Evolutionary conservation across 2,113 vertebrate genomes (phyloP), one percentile per base, ranked within the genome.

Genomic region (Thinocorus orbignyianus): DNA sequence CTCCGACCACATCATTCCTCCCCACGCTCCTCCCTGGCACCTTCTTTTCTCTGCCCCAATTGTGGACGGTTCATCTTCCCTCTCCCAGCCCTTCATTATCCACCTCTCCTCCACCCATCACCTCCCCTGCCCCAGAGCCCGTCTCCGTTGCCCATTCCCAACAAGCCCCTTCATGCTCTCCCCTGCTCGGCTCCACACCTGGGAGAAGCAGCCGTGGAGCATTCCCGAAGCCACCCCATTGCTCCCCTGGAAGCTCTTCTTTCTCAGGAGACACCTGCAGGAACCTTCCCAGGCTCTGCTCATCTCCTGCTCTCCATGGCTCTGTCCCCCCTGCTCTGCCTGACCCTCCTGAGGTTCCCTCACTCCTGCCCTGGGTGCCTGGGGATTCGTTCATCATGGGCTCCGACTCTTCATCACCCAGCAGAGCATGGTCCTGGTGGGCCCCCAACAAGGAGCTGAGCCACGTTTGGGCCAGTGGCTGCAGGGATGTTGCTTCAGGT

Each of bases 1-100:
- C 86, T 89, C 6, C 84, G 84, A 95, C 96, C 94, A 69, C 96
- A 97, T 89, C 81, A 92, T 64, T 96, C 77, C 83, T 92, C 13
- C 23, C 55, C 55, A 14, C 11, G 2, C 83, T 62, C 71, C 71
- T 80, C 80, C 37, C 90, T 6, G 92, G 86, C 88, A 88, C n/a
- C 76, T 23, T 69, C 69, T 84, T 52, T 69, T 41, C 60, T 44
- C 54, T 90, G 86, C 86, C 71, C 46, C 82, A 35, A 0, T 13
- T 73, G 64, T 5, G 10, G 88, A 42, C 46, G 0, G 33, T 66
- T 86, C 80, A 3, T 6, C 30, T 84, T 73, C 64, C 33, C 51
- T 18, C 64, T 69, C 71, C 77, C 73, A 81, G 81, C 77, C 55
- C 37, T 41, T 94, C 81, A 31, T 92, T 72, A 79, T 22, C 42